Evolutionary conservation across 2,888 invertebrate genomes (phyloP).

Genomic region (Embidobia sp.): DNA sequence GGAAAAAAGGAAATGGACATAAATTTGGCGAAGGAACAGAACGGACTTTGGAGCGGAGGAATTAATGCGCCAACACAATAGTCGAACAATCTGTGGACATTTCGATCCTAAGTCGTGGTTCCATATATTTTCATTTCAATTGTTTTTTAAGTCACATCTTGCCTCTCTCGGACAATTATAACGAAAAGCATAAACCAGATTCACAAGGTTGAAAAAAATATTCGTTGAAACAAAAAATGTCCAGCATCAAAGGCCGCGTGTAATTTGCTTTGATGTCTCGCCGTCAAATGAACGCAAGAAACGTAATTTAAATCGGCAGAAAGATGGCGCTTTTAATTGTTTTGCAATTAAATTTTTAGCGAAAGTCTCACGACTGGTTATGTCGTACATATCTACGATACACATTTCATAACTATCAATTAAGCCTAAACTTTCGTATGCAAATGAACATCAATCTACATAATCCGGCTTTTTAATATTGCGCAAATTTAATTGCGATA

Average conservation of each 20-base stretch:
- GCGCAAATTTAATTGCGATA: conserved; percentile 27
- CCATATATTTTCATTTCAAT: conserved; percentile 30
- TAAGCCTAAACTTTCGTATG: conserved; percentile 22
- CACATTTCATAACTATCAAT: conserved; percentile 33
- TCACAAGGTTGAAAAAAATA: neutral
- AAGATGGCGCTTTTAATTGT: conserved; percentile 15
- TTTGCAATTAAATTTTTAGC: conserved; percentile 19
- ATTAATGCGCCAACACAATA: no score
- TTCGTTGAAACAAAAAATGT: conserved; percentile 12
- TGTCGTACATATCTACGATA: neutral
- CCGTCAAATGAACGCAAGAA: conserved; percentile 12
- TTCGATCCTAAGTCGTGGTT: no score
- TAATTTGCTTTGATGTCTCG: conserved; percentile 44
- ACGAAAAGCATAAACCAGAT: conserved; percentile 1
- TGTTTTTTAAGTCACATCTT: conserved; percentile 25
- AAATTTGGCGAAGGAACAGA: no score
- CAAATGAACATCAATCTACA: conserved; percentile 29
- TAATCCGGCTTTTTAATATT: conserved; percentile 20
- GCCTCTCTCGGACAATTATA: conserved; percentile 13
- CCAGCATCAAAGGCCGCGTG: neutral
- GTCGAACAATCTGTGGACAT: no score
- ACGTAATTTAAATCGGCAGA: conserved; percentile 14
- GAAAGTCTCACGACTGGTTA: no score
- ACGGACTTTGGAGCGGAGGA: no score
- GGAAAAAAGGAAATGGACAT: no score